A percentile compares a stretch with the other conserved stretches of the same genome.
These are phyloP conservation scores for Hirundo rustica DNA, from an alignment of 2,797 vertebrate genomes.

Conservation along the genomic window DNA sequence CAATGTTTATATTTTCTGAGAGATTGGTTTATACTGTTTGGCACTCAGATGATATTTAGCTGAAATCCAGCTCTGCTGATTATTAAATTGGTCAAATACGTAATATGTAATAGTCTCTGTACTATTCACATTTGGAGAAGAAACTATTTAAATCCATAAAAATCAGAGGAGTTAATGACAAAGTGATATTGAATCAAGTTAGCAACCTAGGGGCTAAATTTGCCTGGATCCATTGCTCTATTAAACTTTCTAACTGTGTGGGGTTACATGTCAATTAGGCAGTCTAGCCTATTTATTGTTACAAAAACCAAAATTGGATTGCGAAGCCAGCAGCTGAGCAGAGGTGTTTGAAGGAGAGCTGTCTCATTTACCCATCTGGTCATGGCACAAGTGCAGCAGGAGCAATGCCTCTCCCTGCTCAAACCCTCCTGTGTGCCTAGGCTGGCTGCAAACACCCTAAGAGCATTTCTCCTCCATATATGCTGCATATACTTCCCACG, in stretches of 20 bases:
- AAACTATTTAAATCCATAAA: neutral
- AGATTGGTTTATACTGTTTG: neutral
- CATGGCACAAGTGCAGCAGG: neutral
- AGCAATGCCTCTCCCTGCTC: neutral
- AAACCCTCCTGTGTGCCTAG: neutral
- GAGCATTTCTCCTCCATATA: neutral
- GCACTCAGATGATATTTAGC: neutral
- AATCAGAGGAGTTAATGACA: neutral
- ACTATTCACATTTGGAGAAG: neutral
- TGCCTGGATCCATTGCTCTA: neutral
- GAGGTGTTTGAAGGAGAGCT: neutral
- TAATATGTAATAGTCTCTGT: neutral
- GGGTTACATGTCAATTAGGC: neutral
- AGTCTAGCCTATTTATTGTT: neutral
- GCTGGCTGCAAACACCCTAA: neutral
- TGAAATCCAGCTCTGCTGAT: neutral
- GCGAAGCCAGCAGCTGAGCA: neutral
- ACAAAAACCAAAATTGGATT: neutral
- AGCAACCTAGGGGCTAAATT: slow-evolving; percentile 6
- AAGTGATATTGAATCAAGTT: slow-evolving; percentile 24
- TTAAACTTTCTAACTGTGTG: neutral
- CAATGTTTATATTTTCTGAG: neutral
- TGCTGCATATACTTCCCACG: neutral
- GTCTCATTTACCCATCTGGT: neutral
- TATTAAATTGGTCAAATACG: neutral